Evolutionary conservation across 1,140 invertebrate genomes (phyloP), one percentile per base, ranked within the genome.

Genomic region (Aphaenogaster rudis): DNA sequence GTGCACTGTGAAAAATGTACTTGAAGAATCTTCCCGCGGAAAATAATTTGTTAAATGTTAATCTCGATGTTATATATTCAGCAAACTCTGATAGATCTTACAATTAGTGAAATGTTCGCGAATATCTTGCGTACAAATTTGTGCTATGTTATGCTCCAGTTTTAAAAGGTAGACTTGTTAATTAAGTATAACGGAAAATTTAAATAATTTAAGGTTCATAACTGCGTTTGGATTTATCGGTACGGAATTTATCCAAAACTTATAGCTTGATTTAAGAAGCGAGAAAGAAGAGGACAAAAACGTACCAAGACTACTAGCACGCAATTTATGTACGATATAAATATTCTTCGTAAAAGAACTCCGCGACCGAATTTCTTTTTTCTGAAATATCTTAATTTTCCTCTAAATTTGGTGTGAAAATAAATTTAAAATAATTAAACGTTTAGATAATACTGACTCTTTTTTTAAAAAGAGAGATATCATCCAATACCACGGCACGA

Each of bases 181-280:
- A 77, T 77, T 42, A 52, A 59, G 4, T 42, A 17, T 61, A 61
- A 59, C 1, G 1, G 57, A 39, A 77, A 77, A 45, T 77, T 77
- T 28, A 17, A 77, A 15, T 17, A 61, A 45, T 42, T 59, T 21
- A 42, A 21, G 9, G 5, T 28, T 42, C 59, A 48, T 15, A 15
- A 11, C 9, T 33, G 4, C 0, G 15, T 15, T n/a, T 36, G 6
- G 9, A 54, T 74, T 77, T 57, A 5, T 42, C 36, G 15, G 5
- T 42, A 42, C 28, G 28, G 28, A 0, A 3, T 21, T 0, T 21
- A 33, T 21, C 28, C n/a, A 39, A 76, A 76, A 42, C 13, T 57
- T 39, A 15, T 39, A 15, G 8, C 42, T 59, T 57, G 3, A 59
- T 59, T 57, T 42, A 1, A 0, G 6, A 28, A 7, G 3, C 1